Evolutionary conservation across 2,797 vertebrate genomes (phyloP).

Genomic region (Platyrinchus mystaceus): DNA sequence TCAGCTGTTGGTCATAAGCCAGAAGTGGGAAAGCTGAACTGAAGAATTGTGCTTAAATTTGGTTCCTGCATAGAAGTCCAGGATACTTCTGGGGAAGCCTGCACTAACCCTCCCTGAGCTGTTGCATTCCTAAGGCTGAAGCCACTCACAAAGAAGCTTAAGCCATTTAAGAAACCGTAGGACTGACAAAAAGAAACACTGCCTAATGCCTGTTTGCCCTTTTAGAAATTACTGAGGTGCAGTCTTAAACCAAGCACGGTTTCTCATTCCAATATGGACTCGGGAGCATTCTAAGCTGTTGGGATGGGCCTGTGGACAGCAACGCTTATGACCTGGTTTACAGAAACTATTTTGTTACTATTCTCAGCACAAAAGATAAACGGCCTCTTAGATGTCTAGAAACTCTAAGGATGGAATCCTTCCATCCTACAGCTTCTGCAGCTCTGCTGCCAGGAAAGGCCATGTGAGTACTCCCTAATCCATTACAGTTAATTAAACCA

Average conservation of each 20-base stretch:
- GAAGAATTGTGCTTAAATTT: background rate
- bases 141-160: background rate
- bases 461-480: background rate
- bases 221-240: background rate
- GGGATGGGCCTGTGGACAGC: background rate
- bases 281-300: background rate
- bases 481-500: conserved; percentile 22
- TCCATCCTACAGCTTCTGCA: background rate
- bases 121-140: background rate
- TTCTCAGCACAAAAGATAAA: background rate
- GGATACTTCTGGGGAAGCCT: background rate
- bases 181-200: background rate
- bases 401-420: background rate
- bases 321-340: background rate
- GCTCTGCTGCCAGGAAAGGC: background rate
- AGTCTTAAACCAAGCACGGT: background rate
- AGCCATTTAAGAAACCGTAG: background rate
- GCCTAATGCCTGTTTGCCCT: background rate
- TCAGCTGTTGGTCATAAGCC: background rate
- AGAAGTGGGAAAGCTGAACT: background rate
- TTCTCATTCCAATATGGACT: background rate
- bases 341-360: background rate
- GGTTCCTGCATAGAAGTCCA: background rate
- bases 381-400: background rate
- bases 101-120: background rate